Conservation (phyloP, 2,113 vertebrate species). For the Lanius collurio region DNA sequence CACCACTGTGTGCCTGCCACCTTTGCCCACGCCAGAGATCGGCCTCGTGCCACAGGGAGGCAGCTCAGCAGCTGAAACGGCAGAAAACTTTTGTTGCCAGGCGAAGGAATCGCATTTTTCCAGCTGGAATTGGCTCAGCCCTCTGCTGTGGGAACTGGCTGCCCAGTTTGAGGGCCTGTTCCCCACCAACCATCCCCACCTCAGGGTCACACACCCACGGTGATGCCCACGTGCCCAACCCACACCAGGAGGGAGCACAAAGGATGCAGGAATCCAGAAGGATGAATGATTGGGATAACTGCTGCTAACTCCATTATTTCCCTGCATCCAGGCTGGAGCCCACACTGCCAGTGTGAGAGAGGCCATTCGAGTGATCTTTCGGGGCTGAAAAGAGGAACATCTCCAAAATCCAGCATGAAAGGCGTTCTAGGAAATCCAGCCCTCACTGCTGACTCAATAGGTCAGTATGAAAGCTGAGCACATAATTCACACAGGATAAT, state of each 20-base stretch:
- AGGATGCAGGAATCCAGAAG: not conserved
- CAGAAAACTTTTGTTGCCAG: not conserved
- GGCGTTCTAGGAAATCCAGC: slow-evolving; percentile 1
- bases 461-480: slow-evolving; percentile 18
- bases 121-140: not conserved
- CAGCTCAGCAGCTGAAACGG: not conserved
- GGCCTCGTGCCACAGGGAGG: not conserved
- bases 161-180: not conserved
- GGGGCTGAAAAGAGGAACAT: slow-evolving; percentile 6
- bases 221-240: not conserved
- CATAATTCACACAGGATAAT: slow-evolving; percentile 7
- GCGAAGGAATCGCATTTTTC: not conserved
- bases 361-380: not conserved
- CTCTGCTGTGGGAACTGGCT: not conserved
- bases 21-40: not conserved
- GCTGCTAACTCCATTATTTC: not conserved
- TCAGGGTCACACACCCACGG: rapidly evolving
- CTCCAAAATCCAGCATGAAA: slow-evolving; percentile 46
- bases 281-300: not conserved
- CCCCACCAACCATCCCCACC: not conserved
- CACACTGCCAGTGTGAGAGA: not conserved
- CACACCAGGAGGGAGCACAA: not conserved
- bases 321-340: not conserved
- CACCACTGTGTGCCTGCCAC: not conserved
- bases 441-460: not conserved